Evolutionary conservation across 2,797 vertebrate genomes (phyloP).

Genomic region (Myiothlypis coronata): DNA sequence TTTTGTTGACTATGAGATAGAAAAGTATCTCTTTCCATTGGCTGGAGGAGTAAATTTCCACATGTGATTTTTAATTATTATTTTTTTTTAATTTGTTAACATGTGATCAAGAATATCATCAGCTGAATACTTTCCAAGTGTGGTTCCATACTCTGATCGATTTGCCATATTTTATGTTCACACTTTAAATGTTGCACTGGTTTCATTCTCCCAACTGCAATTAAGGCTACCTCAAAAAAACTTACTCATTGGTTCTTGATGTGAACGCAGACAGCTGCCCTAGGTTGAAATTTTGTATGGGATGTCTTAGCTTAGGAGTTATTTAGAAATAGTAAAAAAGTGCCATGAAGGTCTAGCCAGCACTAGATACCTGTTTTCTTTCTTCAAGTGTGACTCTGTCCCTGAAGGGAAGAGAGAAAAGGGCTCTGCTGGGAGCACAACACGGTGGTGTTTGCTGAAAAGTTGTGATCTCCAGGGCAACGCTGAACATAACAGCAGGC

Average conservation of each 20-base stretch:
- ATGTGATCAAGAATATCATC: neutral
- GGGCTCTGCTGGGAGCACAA: neutral
- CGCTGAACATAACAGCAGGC: neutral
- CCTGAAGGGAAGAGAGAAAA: neutral
- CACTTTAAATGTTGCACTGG: slow-evolving; percentile 43
- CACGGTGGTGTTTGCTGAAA: neutral
- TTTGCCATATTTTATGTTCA: slow-evolving; percentile 55
- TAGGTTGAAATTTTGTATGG: neutral
- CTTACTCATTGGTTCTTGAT: neutral
- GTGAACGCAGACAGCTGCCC: neutral
- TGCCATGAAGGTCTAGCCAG: neutral
- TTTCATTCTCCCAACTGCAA: slow-evolving; percentile 31
- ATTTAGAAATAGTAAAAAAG: slow-evolving; percentile 8
- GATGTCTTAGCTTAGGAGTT: neutral
- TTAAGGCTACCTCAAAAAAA: slow-evolving; percentile 9
- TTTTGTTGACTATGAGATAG: slow-evolving; percentile 1
- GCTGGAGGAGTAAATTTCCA: slow-evolving; percentile 36
- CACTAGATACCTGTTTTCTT: neutral
- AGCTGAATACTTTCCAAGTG: slow-evolving; percentile 45
- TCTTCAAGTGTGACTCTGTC: neutral
- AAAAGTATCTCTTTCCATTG: slow-evolving; percentile 30
- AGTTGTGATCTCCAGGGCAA: neutral
- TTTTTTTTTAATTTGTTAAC: neutral
- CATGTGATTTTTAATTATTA: neutral
- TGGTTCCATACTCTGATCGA: slow-evolving; percentile 44